Evolutionary conservation across 2,113 vertebrate genomes (phyloP).

Genomic region (Corythornis madagascariensis): DNA sequence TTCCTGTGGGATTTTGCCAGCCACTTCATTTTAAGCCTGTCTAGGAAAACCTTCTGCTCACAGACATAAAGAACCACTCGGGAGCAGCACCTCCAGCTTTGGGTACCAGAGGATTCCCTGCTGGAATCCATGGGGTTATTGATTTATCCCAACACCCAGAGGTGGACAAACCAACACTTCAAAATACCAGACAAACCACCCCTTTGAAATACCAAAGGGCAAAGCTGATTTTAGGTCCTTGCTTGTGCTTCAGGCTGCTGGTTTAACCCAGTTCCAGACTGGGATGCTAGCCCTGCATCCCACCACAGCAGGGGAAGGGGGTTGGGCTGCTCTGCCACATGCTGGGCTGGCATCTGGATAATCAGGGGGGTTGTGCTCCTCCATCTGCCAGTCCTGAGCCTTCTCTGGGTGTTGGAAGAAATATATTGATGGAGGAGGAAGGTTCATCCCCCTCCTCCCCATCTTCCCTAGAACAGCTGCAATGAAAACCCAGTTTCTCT

Average conservation of each 20-base stretch:
- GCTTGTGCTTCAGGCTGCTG: neutral
- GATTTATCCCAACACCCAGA: neutral
- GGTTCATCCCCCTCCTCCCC: neutral
- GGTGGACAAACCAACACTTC: neutral
- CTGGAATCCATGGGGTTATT: neutral
- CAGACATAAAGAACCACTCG: fast-evolving
- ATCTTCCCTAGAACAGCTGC: neutral
- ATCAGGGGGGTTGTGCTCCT: neutral
- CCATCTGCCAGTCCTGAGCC: neutral
- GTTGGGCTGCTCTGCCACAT: neutral
- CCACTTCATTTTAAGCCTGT: neutral
- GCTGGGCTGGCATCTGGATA: neutral
- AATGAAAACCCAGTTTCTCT: neutral
- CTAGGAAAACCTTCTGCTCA: neutral
- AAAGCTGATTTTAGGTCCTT: neutral
- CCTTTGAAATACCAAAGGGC: neutral
- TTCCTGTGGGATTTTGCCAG: slow-evolving; percentile 32
- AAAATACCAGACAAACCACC: neutral
- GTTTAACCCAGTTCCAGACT: neutral
- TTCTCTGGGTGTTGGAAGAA: neutral
- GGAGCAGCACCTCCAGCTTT: neutral
- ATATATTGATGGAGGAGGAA: neutral
- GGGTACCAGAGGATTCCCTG: neutral
- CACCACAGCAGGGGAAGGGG: neutral
- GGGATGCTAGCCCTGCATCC: neutral